Evolutionary conservation across 2,113 vertebrate species (phyloP).

Genomic region (Corynorhinus townsendii): DNA sequence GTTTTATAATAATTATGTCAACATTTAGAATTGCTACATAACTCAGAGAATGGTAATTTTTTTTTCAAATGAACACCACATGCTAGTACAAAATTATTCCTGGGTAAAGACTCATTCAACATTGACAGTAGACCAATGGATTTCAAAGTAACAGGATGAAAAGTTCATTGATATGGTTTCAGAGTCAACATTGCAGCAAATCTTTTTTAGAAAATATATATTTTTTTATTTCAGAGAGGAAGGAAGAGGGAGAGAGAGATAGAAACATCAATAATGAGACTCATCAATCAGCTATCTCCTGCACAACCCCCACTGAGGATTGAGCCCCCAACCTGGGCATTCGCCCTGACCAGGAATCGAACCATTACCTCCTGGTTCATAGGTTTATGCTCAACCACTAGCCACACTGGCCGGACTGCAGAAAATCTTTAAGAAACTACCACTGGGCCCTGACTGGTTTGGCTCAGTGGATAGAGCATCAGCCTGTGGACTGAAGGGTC

Average conservation of each 20-base stretch:
- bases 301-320: too few species aligned
- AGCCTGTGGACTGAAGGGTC: too few species aligned
- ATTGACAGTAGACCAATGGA: background rate
- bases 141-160: background rate
- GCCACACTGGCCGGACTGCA: too few species aligned
- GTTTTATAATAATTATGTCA: background rate
- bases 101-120: background rate
- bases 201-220: background rate
- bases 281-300: too few species aligned
- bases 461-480: too few species aligned
- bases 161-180: background rate
- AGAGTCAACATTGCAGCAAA: background rate
- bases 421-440: background rate
- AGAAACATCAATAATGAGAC: too few species aligned
- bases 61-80: background rate
- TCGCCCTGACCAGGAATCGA: too few species aligned
- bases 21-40: background rate
- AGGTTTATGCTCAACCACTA: too few species aligned
- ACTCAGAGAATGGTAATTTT: background rate
- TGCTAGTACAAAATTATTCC: background rate
- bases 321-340: too few species aligned
- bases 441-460: too few species aligned
- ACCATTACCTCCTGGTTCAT: too few species aligned
- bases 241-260: too few species aligned
- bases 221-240: background rate